These are phyloP conservation scores for Amphimallon solstitiale DNA, from an alignment of 2,888 invertebrate genomes.

Conservation along the genomic window DNA sequence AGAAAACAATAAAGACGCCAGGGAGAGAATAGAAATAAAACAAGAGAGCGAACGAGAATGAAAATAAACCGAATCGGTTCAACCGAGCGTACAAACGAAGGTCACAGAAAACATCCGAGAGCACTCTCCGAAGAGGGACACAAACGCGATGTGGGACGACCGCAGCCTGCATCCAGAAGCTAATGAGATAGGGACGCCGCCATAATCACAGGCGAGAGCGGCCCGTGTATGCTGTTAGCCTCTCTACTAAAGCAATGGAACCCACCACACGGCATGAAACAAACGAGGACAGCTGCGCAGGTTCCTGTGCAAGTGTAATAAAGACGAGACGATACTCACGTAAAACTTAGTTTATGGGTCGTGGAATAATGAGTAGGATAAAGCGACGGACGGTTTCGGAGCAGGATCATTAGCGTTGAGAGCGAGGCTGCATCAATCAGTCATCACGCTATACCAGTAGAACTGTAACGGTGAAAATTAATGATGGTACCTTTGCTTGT, in stretches of 20 bases:
- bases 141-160: constrained; percentile 40
- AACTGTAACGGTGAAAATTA: constrained; percentile 54
- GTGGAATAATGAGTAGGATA: constrained; percentile 46
- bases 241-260: constrained; percentile 36
- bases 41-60: constrained; percentile 33
- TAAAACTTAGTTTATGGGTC: constrained; percentile 44
- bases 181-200: constrained; percentile 52
- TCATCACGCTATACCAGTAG: constrained; percentile 53
- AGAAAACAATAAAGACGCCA: constrained; percentile 25
- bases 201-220: constrained; percentile 49
- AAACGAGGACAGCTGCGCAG: constrained; percentile 22
- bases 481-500: constrained; percentile 49
- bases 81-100: constrained; percentile 34
- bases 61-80: constrained; percentile 34
- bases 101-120: constrained; percentile 33
- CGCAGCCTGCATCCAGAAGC: constrained; percentile 52
- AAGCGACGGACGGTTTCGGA: constrained; percentile 45
- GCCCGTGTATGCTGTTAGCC: constrained; percentile 38
- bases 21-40: constrained; percentile 26
- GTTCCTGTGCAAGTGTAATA: constrained; percentile 16
- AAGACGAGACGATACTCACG: constrained; percentile 39
- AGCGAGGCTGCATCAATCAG: constrained; percentile 57
- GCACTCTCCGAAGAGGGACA: constrained; percentile 30
- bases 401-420: constrained; percentile 54
- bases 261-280: constrained; percentile 27